A percentile compares a stretch with the other conserved stretches of the same genome.
These are phyloP conservation scores for Chaetogeoica ovagalla DNA, from an alignment of 2,888 invertebrate genomes.

Conservation along the genomic window DNA sequence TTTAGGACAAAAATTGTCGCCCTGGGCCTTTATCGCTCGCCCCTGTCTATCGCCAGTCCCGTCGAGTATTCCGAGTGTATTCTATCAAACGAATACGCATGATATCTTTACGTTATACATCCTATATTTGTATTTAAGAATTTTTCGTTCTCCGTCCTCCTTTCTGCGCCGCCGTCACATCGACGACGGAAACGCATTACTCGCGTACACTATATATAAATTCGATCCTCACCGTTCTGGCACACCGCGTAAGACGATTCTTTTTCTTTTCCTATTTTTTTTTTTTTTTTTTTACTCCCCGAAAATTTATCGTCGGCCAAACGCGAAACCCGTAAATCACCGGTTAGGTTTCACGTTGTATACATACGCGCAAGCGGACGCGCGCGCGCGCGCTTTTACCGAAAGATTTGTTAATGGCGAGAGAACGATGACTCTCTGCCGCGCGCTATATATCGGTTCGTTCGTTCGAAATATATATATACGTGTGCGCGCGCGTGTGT, in stretches of 20 bases:
- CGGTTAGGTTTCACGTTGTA: neutral
- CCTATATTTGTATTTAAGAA: too few relatives aligned
- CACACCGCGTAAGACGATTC: neutral
- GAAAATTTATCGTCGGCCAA: slow-evolving; percentile 44
- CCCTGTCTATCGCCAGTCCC: too few relatives aligned
- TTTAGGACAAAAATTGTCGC: too few relatives aligned
- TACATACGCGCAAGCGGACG: neutral
- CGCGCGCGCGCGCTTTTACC: neutral
- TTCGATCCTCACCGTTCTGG: too few relatives aligned
- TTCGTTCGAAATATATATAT: neutral
- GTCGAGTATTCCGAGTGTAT: too few relatives aligned
- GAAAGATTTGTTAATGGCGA: slow-evolving; percentile 38
- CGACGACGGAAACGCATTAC: slow-evolving; percentile 13
- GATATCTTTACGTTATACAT: too few relatives aligned
- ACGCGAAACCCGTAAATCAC: slow-evolving; percentile 38
- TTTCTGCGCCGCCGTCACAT: neutral
- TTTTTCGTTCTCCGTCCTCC: too few relatives aligned
- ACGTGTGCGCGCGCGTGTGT: slow-evolving; percentile 6
- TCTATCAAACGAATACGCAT: too few relatives aligned
- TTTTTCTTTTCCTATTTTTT: neutral
- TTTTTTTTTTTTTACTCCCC: neutral
- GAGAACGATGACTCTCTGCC: neutral
- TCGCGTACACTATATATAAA: too few relatives aligned
- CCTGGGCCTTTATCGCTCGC: too few relatives aligned
- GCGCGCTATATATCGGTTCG: neutral